phyloP scores from a whole-genome alignment of 1,140 invertebrate genomes.

The Drosophila murphyi region DNA sequence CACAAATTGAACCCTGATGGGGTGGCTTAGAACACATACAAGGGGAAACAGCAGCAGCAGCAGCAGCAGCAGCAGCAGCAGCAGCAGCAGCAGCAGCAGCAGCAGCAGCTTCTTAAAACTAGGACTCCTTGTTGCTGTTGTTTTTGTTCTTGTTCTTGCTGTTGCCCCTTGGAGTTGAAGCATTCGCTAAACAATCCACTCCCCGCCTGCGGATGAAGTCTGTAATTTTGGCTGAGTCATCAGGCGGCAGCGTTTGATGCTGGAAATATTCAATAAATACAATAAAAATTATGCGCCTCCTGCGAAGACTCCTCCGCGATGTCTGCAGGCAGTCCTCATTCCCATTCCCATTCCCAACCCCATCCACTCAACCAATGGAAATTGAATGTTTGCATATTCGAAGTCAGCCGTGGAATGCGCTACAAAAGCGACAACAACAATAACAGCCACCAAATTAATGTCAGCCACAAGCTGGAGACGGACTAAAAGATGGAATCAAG shows the following conservation, averaged over 20 bases:
- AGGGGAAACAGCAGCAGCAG: background rate
- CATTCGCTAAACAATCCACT: background rate
- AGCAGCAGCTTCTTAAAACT: slow-evolving; percentile 3
- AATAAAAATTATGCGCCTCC: slow-evolving; percentile 65
- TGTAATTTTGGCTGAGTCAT: slow-evolving; percentile 64
- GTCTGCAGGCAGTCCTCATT: background rate
- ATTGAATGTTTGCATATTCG: slow-evolving; percentile 78
- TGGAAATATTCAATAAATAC: slow-evolving; percentile 79
- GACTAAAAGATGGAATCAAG: slow-evolving; percentile 1
- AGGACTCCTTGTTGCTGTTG: slow-evolving; percentile 1
- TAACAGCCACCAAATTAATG: slow-evolving; percentile 16
- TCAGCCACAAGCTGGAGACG: slow-evolving; percentile 9
- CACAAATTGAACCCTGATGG: slow-evolving; percentile 66
- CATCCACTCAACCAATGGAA: slow-evolving; percentile 42
- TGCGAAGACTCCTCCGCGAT: background rate
- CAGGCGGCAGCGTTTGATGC: slow-evolving; percentile 63
- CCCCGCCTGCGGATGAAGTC: background rate
- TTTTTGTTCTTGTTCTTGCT: too few relatives aligned
- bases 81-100: background rate
- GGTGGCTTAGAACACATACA: background rate
- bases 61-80: too few relatives aligned
- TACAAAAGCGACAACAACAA: slow-evolving; percentile 47
- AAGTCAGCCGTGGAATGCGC: slow-evolving; percentile 69
- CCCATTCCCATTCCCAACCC: background rate
- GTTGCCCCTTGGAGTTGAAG: background rate